phyloP scores from a whole-genome alignment of 2,797 vertebrate species.

The Gallirallus australis region DNA sequence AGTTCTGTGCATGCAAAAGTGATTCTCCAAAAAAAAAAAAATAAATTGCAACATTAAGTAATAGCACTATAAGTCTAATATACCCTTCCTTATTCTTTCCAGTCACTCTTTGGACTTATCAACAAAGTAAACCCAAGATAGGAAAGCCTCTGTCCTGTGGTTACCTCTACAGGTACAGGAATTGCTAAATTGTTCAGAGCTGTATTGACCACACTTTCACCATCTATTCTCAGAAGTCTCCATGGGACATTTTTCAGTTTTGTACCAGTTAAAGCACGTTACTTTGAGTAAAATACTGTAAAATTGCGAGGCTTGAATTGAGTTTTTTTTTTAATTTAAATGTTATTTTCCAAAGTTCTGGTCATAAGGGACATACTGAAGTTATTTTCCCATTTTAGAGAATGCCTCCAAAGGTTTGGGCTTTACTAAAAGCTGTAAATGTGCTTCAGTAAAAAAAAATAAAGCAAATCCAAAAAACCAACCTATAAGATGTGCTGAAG shows the following conservation, averaged over 20 bases:
- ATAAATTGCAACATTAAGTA: background rate
- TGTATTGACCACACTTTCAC: background rate
- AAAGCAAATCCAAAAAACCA: too few relatives aligned
- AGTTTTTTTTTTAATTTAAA: background rate
- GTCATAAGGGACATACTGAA: background rate
- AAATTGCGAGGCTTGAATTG: background rate
- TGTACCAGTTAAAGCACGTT: background rate
- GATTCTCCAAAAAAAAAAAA: background rate
- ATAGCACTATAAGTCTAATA: background rate
- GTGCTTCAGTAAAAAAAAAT: background rate
- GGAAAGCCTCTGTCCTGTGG: background rate
- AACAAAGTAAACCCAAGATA: background rate
- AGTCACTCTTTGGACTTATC: background rate
- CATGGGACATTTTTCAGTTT: background rate
- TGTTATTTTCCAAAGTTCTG: background rate
- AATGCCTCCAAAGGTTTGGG: background rate
- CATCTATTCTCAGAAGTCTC: background rate
- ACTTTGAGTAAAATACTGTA: background rate
- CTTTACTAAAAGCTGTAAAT: slow-evolving; percentile 14
- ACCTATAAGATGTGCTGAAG: background rate
- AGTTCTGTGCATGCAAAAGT: background rate
- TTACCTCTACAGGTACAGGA: background rate
- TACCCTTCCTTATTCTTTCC: background rate
- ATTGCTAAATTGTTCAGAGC: background rate
- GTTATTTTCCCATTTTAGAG: background rate